phyloP scores from a whole-genome alignment of 2,797 vertebrate species.

The Sebastes diaconus region DNA sequence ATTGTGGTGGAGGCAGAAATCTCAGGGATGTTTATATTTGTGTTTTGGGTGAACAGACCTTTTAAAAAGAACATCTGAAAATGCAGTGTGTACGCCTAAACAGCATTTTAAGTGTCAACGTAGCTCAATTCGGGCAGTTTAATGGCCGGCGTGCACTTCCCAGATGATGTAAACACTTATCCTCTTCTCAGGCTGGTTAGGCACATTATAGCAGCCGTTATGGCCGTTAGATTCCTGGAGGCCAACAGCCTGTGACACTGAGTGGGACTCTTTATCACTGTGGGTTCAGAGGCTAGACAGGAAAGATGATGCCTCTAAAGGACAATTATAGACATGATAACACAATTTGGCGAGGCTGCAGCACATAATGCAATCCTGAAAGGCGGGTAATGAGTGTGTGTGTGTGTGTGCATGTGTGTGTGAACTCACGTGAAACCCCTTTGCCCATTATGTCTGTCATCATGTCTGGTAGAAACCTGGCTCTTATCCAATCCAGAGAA shows the following conservation, averaged over 20 bases:
- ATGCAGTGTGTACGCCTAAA: neutral
- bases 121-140: neutral
- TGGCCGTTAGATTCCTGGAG: slow-evolving; percentile 49
- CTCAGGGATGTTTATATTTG: neutral
- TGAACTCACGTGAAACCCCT: slow-evolving; percentile 24
- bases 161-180: slow-evolving; percentile 41
- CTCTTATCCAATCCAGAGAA: slow-evolving; percentile 31
- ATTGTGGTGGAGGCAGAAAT: neutral
- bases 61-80: neutral
- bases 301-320: slow-evolving; percentile 21
- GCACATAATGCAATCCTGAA: neutral
- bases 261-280: slow-evolving; percentile 36
- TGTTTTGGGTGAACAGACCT: neutral
- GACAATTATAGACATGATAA: slow-evolving; percentile 33
- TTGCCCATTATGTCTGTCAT: slow-evolving; percentile 55
- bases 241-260: slow-evolving; percentile 33
- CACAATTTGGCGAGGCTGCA: slow-evolving; percentile 29
- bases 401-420: neutral
- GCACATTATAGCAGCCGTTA: slow-evolving; percentile 26
- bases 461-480: slow-evolving; percentile 54
- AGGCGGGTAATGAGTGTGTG: neutral
- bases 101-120: neutral
- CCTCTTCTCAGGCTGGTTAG: slow-evolving; percentile 26
- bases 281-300: slow-evolving; percentile 22
- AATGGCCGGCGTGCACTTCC: slow-evolving; percentile 3